Conservation (phyloP, 2,888 invertebrate genomes). For the Coecobrya sp. region DNA sequence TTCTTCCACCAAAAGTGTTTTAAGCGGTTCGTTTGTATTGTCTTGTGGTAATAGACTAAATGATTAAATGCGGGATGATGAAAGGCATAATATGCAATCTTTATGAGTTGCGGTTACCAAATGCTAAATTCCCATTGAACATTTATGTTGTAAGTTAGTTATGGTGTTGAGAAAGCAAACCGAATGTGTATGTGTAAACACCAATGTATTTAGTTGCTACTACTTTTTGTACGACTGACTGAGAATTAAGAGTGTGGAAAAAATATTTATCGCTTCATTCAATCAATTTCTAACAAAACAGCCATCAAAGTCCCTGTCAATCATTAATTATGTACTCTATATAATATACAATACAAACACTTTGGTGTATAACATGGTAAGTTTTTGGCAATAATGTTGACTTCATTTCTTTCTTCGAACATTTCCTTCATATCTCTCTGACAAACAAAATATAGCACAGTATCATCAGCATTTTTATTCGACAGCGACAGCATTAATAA, state of each 20-base stretch:
- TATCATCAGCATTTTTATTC: neutral
- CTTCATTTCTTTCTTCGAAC: slow-evolving; percentile 1
- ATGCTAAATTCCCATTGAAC: neutral
- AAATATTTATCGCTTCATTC: slow-evolving; percentile 65
- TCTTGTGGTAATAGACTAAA: slow-evolving; percentile 11
- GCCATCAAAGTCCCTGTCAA: slow-evolving; percentile 72
- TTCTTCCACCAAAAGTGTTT: neutral
- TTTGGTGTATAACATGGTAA: neutral
- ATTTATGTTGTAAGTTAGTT: too few species aligned
- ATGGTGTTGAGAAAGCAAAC: neutral
- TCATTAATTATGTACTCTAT: slow-evolving; percentile 64
- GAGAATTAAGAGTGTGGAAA: slow-evolving; percentile 7
- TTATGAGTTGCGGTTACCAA: neutral
- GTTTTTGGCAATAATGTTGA: neutral
- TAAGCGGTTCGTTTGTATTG: neutral
- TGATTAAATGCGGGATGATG: slow-evolving; percentile 36
- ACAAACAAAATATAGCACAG: slow-evolving; percentile 7
- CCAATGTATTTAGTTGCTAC: neutral
- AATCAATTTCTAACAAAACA: slow-evolving; percentile 67
- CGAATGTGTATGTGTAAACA: too few species aligned
- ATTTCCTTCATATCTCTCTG: slow-evolving; percentile 24
- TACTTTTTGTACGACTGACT: neutral
- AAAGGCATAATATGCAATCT: slow-evolving; percentile 12
- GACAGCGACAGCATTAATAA: neutral
- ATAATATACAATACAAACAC: neutral